Conservation (phyloP, 2,113 vertebrate species). For the Galeopterus variegatus region DNA sequence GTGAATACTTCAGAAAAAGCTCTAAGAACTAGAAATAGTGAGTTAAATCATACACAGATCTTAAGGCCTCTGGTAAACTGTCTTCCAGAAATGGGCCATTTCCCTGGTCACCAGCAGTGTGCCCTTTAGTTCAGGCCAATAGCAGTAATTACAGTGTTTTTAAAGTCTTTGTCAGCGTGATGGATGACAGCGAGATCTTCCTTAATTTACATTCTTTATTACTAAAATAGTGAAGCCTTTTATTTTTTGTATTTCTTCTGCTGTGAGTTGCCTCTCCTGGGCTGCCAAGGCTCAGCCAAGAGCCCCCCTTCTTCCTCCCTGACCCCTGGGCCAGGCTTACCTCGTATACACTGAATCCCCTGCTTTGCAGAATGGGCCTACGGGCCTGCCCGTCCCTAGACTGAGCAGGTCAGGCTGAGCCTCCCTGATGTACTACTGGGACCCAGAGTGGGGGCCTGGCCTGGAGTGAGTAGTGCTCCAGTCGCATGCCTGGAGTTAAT, state of each 20-base stretch:
- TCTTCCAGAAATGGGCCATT: background rate
- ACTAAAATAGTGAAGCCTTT: background rate
- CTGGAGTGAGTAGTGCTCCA: background rate
- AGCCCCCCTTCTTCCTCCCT: background rate
- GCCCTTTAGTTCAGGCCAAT: background rate
- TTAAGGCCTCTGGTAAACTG: background rate
- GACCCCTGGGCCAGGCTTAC: background rate
- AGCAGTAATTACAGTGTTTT: rapidly evolving
- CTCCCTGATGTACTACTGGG: rapidly evolving
- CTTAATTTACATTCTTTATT: background rate
- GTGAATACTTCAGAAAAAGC: background rate
- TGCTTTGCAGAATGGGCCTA: rapidly evolving
- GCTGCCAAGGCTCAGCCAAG: background rate
- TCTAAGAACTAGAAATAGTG: background rate
- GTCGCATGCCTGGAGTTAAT: background rate
- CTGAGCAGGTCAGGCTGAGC: background rate
- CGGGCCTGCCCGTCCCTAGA: rapidly evolving
- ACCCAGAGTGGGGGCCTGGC: background rate
- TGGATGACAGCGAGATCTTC: background rate
- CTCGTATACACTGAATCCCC: background rate
- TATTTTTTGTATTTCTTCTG: background rate
- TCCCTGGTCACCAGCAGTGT: rapidly evolving
- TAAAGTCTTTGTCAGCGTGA: background rate
- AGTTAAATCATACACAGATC: background rate
- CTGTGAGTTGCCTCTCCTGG: background rate